phyloP scores from a whole-genome alignment of 2,113 vertebrate genomes.

The Myrmecobius fasciatus region DNA sequence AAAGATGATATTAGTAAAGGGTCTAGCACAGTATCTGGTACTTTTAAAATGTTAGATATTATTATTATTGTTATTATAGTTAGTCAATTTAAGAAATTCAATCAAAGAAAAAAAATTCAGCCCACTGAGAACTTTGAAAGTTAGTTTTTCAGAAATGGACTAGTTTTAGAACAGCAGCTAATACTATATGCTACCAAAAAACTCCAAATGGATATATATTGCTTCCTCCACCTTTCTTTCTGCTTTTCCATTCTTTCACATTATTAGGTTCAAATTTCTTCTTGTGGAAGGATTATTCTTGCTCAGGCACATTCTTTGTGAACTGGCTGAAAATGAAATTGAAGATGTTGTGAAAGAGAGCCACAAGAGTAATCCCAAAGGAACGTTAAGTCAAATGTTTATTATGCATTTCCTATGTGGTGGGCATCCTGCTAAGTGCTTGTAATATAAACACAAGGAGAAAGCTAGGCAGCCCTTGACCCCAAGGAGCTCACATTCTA shows the following conservation, averaged over 20 bases:
- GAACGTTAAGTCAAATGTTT: neutral
- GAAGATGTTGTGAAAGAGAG: neutral
- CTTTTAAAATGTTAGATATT: neutral
- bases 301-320: neutral
- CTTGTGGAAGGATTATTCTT: neutral
- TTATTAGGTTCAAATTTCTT: neutral
- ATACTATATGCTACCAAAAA: neutral
- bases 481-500: neutral
- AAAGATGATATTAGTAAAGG: neutral
- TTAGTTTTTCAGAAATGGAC: constrained; percentile 16
- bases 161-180: neutral
- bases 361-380: neutral
- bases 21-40: neutral
- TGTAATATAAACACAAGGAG: neutral
- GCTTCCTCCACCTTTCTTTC: neutral
- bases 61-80: neutral
- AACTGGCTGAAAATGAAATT: constrained; percentile 9
- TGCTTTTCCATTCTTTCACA: neutral
- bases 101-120: constrained; percentile 24
- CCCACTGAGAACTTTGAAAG: neutral
- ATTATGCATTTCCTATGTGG: neutral
- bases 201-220: neutral
- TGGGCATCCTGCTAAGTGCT: neutral
- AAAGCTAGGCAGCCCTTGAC: neutral
- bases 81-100: neutral